Percentiles rank a stretch among this genome's conserved stretches.
phyloP scores from a whole-genome alignment of 2,113 vertebrate species.

The Rhadina sibilatrix region DNA sequence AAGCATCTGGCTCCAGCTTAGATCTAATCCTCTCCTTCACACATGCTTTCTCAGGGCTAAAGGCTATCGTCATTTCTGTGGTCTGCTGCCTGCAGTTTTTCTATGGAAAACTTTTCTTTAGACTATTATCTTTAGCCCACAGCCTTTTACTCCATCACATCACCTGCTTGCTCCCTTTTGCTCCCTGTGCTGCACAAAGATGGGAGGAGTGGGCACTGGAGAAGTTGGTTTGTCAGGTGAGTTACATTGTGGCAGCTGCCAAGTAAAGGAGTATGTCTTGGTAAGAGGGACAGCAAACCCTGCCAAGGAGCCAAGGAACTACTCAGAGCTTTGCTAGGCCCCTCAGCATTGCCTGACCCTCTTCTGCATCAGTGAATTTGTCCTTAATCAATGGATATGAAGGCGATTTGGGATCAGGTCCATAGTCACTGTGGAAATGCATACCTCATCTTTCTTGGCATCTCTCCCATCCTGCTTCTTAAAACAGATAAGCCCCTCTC shows the following conservation, averaged over 20 bases:
- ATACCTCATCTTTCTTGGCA: background rate
- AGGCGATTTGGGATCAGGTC: accelerated
- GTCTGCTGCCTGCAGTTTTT: background rate
- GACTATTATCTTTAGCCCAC: background rate
- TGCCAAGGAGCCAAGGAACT: background rate
- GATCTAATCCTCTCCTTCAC: background rate
- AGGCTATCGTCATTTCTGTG: background rate
- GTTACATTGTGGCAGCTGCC: background rate
- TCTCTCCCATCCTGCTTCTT: background rate
- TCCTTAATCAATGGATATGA: background rate
- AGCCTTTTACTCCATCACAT: background rate
- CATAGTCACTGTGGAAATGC: background rate
- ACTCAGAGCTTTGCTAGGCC: background rate
- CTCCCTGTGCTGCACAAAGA: background rate
- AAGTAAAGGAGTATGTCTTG: background rate
- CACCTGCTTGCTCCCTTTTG: background rate
- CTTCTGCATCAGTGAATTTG: background rate
- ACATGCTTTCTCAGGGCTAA: background rate
- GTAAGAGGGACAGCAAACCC: background rate
- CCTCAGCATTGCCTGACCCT: background rate
- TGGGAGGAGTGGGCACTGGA: background rate
- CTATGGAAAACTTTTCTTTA: background rate
- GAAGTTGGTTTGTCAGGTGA: background rate
- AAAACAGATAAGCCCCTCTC: background rate
- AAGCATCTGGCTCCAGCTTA: background rate